Evolutionary conservation across 2,113 vertebrate species (phyloP).

Genomic region (Morphnarchus princeps): DNA sequence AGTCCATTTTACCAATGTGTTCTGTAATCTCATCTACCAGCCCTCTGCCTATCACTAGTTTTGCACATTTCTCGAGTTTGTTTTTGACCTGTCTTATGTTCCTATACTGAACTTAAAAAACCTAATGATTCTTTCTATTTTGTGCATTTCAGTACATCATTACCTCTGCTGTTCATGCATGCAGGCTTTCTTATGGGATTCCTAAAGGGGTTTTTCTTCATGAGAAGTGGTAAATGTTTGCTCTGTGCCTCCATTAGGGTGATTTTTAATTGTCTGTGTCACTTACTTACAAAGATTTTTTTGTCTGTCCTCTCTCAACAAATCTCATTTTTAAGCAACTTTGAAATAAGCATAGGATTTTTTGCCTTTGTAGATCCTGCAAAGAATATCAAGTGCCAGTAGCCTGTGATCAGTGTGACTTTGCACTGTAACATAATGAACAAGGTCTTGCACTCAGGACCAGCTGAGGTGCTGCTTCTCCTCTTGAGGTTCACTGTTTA

Average conservation of each 20-base stretch:
- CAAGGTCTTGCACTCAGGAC: neutral
- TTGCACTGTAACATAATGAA: neutral
- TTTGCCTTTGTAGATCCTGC: neutral
- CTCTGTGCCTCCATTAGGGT: neutral
- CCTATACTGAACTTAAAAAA: neutral
- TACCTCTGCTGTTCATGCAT: neutral
- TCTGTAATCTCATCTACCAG: neutral
- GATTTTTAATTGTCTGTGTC: neutral
- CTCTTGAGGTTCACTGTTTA: neutral
- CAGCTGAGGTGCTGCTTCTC: neutral
- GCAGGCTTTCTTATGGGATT: neutral
- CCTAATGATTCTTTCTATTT: neutral
- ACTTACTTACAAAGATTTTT: neutral
- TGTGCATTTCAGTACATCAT: neutral
- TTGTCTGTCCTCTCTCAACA: neutral
- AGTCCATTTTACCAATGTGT: neutral
- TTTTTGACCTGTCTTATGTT: neutral
- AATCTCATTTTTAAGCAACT: neutral
- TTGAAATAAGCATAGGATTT: neutral
- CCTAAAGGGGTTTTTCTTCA: neutral
- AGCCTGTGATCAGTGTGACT: neutral
- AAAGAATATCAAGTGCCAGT: neutral
- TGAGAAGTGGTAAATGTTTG: neutral
- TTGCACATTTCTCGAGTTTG: neutral
- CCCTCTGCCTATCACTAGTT: neutral